These are phyloP conservation scores for Gasterosteus nipponicus DNA, from an alignment of 2,113 vertebrate genomes.

Conservation along the genomic window DNA sequence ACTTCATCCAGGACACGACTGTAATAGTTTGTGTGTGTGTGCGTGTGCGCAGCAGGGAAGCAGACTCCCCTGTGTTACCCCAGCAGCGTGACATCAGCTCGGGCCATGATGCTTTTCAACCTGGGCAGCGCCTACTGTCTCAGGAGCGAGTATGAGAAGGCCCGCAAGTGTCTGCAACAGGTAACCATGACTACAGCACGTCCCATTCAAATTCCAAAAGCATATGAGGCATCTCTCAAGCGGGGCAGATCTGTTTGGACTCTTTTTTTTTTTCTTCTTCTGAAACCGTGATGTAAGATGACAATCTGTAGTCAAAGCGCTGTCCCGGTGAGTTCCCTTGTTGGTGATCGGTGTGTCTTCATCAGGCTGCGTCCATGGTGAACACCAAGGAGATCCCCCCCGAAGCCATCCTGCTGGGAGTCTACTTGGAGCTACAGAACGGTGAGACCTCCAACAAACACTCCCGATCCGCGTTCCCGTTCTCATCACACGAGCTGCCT, in stretches of 20 bases:
- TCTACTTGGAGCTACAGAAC: slow-evolving; percentile 96
- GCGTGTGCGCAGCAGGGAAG: slow-evolving; percentile 86
- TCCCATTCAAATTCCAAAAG: neutral
- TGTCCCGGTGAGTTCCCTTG: neutral
- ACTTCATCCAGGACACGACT: neutral
- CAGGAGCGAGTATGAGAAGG: slow-evolving; percentile 97
- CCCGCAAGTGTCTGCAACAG: slow-evolving; percentile 97
- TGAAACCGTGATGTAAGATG: too few species aligned
- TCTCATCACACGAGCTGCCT: too few species aligned
- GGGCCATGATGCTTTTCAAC: slow-evolving; percentile 98
- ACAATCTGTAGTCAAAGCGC: neutral
- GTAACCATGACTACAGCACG: slow-evolving; percentile 69
- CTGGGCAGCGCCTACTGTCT: slow-evolving; percentile 97
- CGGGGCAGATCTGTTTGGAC: too few species aligned
- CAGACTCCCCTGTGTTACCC: slow-evolving; percentile 94
- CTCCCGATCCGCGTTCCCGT: neutral
- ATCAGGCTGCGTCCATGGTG: slow-evolving; percentile 92
- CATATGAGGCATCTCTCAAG: neutral
- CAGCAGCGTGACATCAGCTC: slow-evolving; percentile 91
- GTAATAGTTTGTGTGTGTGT: neutral
- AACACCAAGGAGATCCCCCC: slow-evolving; percentile 96
- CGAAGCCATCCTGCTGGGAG: slow-evolving; percentile 94
- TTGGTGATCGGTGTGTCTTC: neutral
- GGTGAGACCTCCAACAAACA: slow-evolving; percentile 75
- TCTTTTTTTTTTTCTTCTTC: too few species aligned